Evolutionary conservation across 2,113 vertebrate genomes (phyloP), one percentile per base, ranked within the genome.

Genomic region (Hystrix brachyura): DNA sequence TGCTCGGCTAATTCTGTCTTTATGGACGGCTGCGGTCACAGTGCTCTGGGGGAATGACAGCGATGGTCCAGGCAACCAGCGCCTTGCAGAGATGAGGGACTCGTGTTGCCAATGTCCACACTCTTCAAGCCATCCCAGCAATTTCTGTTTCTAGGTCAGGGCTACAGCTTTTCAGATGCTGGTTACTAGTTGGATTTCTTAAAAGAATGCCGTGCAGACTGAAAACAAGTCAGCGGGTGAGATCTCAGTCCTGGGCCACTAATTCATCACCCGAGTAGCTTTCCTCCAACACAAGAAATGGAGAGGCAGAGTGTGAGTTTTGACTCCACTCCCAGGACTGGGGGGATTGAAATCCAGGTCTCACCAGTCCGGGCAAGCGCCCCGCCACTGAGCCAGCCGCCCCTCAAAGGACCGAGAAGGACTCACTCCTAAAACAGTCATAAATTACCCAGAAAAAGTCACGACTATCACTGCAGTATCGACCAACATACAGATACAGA

Each of bases 141-240:
- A 82, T 69, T 55, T 94, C 19, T 62, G 57, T 72, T 65, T 87
- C 27, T 92, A 59, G 71, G 38, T 67, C 25, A 90, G 74, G 71
- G 8, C 7, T 32, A 18, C 21, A 51, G 51, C 38, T 67, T 88
- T 91, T 64, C 51, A 78, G 27, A 78, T 78, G 27, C 15, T 78
- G 74, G 46, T 62, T 76, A 53, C 59, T 51, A 72, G 15, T 59
- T 55, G 55, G 59, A 69, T 55, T 74, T 55, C 10, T 81, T 72
- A 83, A 88, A 38, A 89, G 80, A 90, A 85, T 67, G 7, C 15
- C 46, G 4, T 18, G 0, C 15, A 67, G 53, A 34, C 14, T 53
- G 38, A 51, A 92, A 69, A 12, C 13, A 80, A 59, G 59, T 67
- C 4, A 43, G n/a, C 62, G 59, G 4, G 7, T 74, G 11, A 91